These are phyloP conservation scores for Lichenostomus cassidix DNA, from an alignment of 2,113 vertebrate species.

Conservation along the genomic window DNA sequence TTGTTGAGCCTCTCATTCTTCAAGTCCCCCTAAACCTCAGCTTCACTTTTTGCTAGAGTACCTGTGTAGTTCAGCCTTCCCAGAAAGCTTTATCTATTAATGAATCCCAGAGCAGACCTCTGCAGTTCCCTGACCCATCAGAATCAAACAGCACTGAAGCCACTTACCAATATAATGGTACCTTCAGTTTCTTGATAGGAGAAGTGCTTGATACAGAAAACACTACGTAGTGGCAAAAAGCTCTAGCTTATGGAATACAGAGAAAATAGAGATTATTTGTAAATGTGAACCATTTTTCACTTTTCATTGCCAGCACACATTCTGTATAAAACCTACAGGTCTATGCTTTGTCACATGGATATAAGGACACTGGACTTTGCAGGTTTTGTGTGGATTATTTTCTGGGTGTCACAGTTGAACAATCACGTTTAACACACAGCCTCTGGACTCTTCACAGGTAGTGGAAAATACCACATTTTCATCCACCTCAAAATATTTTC, in stretches of 20 bases:
- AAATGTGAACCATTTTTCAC: background rate
- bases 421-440: background rate
- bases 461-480: background rate
- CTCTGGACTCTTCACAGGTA: background rate
- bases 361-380: background rate
- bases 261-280: background rate
- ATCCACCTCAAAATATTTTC: background rate
- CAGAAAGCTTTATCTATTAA: background rate
- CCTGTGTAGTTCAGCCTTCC: background rate
- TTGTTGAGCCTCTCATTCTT: background rate
- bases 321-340: background rate
- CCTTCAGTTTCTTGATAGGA: background rate
- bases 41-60: background rate
- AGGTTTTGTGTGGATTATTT: background rate
- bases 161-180: background rate
- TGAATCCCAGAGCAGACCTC: background rate
- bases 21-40: background rate
- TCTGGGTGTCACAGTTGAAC: background rate
- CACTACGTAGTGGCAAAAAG: background rate
- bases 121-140: background rate
- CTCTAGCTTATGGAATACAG: background rate
- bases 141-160: background rate
- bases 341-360: background rate
- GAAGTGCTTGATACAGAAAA: background rate
- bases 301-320: background rate